A percentile compares a stretch with the other conserved stretches of the same genome.
Conservation (phyloP, 1,140 invertebrate genomes). For the Dendrolimus kikuchii region DNA sequence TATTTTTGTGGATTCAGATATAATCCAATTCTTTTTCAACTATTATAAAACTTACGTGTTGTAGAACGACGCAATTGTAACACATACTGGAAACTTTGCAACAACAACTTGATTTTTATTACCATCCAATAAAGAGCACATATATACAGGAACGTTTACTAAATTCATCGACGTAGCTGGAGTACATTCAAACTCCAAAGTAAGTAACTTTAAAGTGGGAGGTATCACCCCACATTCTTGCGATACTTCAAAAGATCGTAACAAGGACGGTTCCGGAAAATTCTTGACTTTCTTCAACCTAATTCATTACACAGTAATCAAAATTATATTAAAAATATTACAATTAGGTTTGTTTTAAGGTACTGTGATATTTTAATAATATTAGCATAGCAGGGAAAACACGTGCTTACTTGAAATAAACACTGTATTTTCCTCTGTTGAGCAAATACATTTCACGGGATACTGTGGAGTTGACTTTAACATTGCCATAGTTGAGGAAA, state of each 20-base stretch:
- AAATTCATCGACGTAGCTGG: slow-evolving; percentile 54
- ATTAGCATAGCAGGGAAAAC: no score
- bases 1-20: no score
- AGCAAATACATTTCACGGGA: slow-evolving; percentile 46
- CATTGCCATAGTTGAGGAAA: slow-evolving; percentile 56
- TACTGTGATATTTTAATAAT: no score
- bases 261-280: slow-evolving; percentile 51
- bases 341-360: no score
- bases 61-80: slow-evolving; percentile 60
- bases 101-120: slow-evolving; percentile 60
- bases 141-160: slow-evolving; percentile 48
- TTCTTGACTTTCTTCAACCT: slow-evolving; percentile 61
- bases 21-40: no score
- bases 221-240: slow-evolving; percentile 48
- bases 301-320: slow-evolving; percentile 2
- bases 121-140: slow-evolving; percentile 52
- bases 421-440: slow-evolving; percentile 60
- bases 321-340: no score
- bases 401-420: slow-evolving; percentile 49
- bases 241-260: slow-evolving; percentile 41
- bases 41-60: slow-evolving; percentile 47
- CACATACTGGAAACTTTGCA: slow-evolving; percentile 55
- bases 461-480: slow-evolving; percentile 59
- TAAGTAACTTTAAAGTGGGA: slow-evolving; percentile 32
- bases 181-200: slow-evolving; percentile 53